Conservation (phyloP, 2,113 vertebrate species). For the Trematocara variabile region DNA sequence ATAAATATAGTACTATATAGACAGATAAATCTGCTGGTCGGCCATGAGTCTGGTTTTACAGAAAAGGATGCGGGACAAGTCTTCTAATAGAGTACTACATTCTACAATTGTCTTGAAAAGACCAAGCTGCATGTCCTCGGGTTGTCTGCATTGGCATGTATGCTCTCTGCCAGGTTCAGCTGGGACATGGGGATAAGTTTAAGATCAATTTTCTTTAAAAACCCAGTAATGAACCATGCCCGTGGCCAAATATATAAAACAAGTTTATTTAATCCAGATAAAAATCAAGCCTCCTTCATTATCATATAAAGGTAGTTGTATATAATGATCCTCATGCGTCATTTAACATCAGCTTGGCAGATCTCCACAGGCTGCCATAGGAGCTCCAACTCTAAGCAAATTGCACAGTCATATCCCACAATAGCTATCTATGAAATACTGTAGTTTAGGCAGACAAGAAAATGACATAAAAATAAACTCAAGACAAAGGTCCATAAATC, state of each 20-base stretch:
- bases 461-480: background rate
- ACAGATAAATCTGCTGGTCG: background rate
- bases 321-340: background rate
- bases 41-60: background rate
- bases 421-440: background rate
- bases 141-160: conserved; percentile 31
- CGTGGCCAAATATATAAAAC: conserved; percentile 3
- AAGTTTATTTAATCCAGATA: conserved; percentile 11
- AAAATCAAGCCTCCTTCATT: conserved; percentile 32
- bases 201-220: background rate
- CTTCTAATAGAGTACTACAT: background rate
- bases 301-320: background rate
- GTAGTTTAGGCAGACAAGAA: background rate
- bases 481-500: background rate
- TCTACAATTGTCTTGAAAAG: background rate
- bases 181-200: background rate
- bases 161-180: background rate
- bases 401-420: background rate
- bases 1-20: background rate
- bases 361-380: background rate
- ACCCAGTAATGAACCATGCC: background rate
- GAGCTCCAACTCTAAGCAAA: background rate
- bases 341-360: background rate
- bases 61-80: background rate
- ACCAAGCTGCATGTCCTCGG: conserved; percentile 19